Evolutionary conservation across 2,797 vertebrate species (phyloP).

Genomic region (Phaenicophaeus curvirostris): DNA sequence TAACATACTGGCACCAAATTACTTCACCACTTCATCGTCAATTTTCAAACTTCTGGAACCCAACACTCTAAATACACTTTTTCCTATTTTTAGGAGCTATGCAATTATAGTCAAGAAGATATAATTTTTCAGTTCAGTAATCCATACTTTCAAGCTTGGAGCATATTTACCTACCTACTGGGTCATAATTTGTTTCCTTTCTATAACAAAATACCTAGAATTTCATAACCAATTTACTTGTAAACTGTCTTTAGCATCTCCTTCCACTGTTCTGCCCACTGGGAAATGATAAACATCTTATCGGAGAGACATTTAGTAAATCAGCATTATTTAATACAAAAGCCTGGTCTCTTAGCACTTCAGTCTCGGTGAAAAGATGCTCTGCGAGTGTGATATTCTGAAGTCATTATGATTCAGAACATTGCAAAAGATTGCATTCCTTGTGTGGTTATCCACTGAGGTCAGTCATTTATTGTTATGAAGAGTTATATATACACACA

Average conservation of each 20-base stretch:
- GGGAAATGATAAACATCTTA: not conserved
- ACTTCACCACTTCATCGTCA: not conserved
- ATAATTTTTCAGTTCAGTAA: slow-evolving; percentile 60
- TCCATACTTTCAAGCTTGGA: slow-evolving; percentile 8
- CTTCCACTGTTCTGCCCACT: not conserved
- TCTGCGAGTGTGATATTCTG: not conserved
- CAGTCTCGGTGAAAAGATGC: not conserved
- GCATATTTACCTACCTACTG: not conserved
- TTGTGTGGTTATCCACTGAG: not conserved
- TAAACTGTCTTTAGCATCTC: not conserved
- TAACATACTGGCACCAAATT: not conserved
- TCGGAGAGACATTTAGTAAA: not conserved
- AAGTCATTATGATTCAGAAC: not conserved
- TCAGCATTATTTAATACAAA: not conserved
- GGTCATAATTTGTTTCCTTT: slow-evolving; percentile 22
- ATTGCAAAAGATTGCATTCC: not conserved
- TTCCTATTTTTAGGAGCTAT: slow-evolving; percentile 20
- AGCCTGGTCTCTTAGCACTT: not conserved
- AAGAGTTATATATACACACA: not conserved
- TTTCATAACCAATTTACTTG: slow-evolving; percentile 16
- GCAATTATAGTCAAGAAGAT: slow-evolving; percentile 47
- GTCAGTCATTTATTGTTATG: not conserved
- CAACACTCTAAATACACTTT: not conserved
- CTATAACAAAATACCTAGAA: not conserved
- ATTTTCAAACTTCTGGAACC: slow-evolving; percentile 9